A percentile compares a stretch with the other conserved stretches of the same genome.
phyloP scores from a whole-genome alignment of 2,113 vertebrate species.

The Epinephelus lanceolatus region DNA sequence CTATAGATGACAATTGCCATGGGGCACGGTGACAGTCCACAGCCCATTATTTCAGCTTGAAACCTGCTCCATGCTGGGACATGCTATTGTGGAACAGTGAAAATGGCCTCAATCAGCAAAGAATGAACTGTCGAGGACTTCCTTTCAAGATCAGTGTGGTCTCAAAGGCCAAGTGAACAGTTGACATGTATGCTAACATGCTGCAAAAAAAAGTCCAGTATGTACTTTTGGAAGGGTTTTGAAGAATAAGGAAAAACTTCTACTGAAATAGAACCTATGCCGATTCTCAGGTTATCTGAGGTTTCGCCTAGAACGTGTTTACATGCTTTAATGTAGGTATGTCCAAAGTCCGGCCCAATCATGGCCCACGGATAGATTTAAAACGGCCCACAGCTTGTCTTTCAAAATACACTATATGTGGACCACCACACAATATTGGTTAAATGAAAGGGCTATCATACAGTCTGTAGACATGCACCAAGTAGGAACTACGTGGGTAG shows the following conservation, averaged over 20 bases:
- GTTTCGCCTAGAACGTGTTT: no score
- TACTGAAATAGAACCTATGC: background rate
- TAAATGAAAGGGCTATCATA: no score
- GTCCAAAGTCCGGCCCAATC: no score
- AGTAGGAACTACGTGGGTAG: no score
- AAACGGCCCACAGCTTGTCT: no score
- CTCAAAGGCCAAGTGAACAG: constrained; percentile 20
- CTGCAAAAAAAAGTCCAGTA: background rate
- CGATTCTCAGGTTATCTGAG: no score
- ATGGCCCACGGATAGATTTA: no score
- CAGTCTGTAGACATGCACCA: no score
- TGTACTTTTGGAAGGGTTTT: background rate
- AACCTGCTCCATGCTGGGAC: constrained; percentile 28
- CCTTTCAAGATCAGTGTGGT: constrained; percentile 2
- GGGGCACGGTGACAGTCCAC: constrained; percentile 26
- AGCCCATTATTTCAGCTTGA: constrained; percentile 61
- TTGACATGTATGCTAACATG: constrained; percentile 27
- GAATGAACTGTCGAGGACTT: constrained; percentile 27
- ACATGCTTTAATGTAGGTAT: no score
- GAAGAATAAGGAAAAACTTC: background rate
- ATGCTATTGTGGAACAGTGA: constrained; percentile 6
- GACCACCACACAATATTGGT: no score
- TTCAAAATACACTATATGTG: no score
- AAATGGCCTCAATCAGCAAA: constrained; percentile 38
- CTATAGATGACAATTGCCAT: constrained; percentile 42